Conservation (phyloP, 2,113 vertebrate species). For the Malurus melanocephalus region DNA sequence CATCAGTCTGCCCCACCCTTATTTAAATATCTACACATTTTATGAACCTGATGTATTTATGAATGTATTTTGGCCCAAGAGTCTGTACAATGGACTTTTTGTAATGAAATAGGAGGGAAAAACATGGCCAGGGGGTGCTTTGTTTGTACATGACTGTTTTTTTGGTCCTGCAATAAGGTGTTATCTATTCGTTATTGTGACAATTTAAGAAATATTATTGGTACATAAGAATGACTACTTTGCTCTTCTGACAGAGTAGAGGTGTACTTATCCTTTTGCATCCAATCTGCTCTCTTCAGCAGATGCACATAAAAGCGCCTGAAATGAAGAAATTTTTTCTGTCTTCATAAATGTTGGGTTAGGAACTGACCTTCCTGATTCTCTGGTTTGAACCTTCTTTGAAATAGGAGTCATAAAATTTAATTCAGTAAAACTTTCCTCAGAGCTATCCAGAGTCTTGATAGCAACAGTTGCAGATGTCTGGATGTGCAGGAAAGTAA, state of each 20-base stretch:
- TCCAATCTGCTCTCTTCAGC: background rate
- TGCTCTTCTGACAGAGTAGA: background rate
- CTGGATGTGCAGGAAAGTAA: background rate
- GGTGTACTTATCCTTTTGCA: background rate
- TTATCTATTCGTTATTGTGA: background rate
- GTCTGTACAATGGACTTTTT: background rate
- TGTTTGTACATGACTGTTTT: background rate
- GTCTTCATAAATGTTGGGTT: background rate
- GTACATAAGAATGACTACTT: background rate
- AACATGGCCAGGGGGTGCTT: fast-evolving
- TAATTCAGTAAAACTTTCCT: background rate
- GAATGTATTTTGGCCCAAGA: background rate
- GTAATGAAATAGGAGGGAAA: background rate
- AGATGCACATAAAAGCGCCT: background rate
- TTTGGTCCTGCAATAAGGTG: background rate
- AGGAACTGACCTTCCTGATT: background rate
- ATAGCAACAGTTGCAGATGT: background rate
- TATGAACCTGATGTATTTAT: background rate
- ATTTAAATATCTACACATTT: background rate
- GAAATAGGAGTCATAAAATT: background rate
- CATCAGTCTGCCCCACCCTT: fast-evolving
- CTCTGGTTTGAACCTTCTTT: background rate
- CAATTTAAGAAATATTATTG: background rate
- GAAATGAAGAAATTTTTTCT: background rate
- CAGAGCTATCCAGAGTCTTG: background rate